These are phyloP conservation scores for Synchiropus splendidus DNA, from an alignment of 2,113 vertebrate genomes.

Conservation along the genomic window DNA sequence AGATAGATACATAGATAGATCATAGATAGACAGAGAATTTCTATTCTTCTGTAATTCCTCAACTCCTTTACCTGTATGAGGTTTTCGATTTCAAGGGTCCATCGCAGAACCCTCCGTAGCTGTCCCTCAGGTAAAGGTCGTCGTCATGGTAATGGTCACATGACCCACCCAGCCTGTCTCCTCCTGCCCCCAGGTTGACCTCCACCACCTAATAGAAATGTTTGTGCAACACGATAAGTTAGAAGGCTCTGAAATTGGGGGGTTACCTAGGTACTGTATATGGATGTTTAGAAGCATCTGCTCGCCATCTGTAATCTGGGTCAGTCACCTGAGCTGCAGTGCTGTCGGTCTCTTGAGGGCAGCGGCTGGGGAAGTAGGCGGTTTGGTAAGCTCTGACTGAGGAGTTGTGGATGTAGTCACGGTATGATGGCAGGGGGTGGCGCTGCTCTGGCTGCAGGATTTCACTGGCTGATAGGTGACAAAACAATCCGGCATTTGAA, in stretches of 20 bases:
- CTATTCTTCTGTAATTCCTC: too few relatives aligned
- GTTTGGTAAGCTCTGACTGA: conserved; percentile 86
- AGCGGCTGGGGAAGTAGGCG: conserved; percentile 83
- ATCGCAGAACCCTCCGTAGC: conserved; percentile 49
- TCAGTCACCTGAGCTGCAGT: conserved; percentile 57
- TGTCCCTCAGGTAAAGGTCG: conserved; percentile 39
- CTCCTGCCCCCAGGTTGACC: conserved; percentile 50
- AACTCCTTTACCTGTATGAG: conserved; percentile 50
- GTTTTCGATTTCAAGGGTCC: conserved; percentile 49
- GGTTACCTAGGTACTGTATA: accelerated
- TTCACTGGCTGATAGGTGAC: conserved; percentile 65
- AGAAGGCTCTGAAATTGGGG: background rate
- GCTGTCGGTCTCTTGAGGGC: conserved; percentile 69
- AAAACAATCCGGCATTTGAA: background rate
- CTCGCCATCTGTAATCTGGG: background rate
- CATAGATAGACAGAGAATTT: too few relatives aligned
- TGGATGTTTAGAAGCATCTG: background rate
- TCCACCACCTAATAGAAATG: conserved; percentile 41
- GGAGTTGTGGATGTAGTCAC: conserved; percentile 79
- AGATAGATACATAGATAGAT: too few relatives aligned
- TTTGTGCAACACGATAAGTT: too few relatives aligned
- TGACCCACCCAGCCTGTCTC: conserved; percentile 49
- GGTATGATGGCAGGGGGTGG: conserved; percentile 88
- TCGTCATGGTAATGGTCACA: conserved; percentile 45
- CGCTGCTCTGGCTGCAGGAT: conserved; percentile 75